A percentile compares a stretch with the other conserved stretches of the same genome.
Conservation (phyloP, 2,888 invertebrate species). For the Ornithoptera alexandrae region DNA sequence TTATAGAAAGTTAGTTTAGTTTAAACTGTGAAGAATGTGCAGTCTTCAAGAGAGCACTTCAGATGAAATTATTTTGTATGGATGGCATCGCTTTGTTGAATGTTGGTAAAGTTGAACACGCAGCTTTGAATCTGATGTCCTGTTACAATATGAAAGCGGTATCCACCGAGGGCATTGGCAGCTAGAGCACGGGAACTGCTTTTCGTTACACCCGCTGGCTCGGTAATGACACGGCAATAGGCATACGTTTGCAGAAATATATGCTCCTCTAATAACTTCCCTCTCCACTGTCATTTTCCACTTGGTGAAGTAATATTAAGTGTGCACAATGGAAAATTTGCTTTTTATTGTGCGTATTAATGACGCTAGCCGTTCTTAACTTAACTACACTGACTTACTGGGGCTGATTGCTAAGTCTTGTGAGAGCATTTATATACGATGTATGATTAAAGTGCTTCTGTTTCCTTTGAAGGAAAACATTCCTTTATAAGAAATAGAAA, state of each 20-base stretch:
- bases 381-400: constrained; percentile 14
- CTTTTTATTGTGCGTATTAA: constrained; percentile 20
- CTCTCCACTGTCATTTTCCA: constrained; percentile 19
- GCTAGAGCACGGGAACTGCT: constrained; percentile 5
- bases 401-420: neutral
- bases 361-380: neutral
- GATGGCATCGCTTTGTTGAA: too few species aligned
- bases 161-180: constrained; percentile 19
- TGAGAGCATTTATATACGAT: neutral
- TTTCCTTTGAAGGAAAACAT: neutral
- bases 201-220: constrained; percentile 18
- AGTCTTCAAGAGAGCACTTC: too few species aligned
- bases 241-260: constrained; percentile 22
- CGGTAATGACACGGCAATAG: constrained; percentile 25
- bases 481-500: neutral
- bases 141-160: constrained; percentile 5
- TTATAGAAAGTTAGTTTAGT: too few species aligned
- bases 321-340: constrained; percentile 20
- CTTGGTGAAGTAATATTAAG: constrained; percentile 18
- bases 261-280: constrained; percentile 21
- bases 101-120: neutral
- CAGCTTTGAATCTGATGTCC: constrained; percentile 13
- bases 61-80: too few species aligned
- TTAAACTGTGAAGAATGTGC: too few species aligned
- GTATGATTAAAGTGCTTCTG: neutral